Percentiles rank a stretch among this genome's conserved stretches.
These are phyloP conservation scores for Sthenelais limicola DNA, from an alignment of 2,888 invertebrate genomes.

Conservation along the genomic window DNA sequence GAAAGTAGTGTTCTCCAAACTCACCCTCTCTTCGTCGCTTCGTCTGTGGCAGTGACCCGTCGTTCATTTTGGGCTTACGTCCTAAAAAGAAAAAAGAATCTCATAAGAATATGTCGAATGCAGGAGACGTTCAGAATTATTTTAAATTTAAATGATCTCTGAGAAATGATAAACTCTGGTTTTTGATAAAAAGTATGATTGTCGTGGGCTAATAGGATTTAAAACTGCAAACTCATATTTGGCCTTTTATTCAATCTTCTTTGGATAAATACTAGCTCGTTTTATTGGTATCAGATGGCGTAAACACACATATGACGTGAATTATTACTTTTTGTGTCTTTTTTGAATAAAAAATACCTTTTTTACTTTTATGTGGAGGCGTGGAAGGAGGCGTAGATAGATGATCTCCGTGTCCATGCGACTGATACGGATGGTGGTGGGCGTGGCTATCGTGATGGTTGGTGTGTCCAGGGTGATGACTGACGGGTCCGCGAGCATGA, in stretches of 20 bases:
- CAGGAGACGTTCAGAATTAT: neutral
- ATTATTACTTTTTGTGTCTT: too few species aligned
- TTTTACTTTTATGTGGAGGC: conserved; percentile 37
- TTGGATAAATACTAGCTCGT: too few species aligned
- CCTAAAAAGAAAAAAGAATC: conserved; percentile 57
- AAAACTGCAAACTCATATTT: neutral
- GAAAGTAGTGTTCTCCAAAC: conserved; percentile 38
- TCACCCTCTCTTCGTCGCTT: conserved; percentile 83
- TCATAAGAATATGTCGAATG: neutral
- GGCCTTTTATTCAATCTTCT: too few species aligned
- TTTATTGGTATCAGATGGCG: too few species aligned
- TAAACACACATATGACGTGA: too few species aligned
- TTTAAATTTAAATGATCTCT: too few species aligned
- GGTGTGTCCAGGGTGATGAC: conserved; percentile 17
- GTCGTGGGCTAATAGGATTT: neutral
- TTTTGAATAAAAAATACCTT: neutral
- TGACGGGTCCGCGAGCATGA: conserved; percentile 19
- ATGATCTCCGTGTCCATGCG: neutral
- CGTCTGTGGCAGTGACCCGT: conserved; percentile 73
- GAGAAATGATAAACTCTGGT: too few species aligned
- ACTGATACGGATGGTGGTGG: neutral
- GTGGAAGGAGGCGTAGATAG: conserved; percentile 39
- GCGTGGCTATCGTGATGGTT: neutral
- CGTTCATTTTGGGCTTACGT: conserved; percentile 79
- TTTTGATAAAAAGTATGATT: neutral